phyloP scores from a whole-genome alignment of 2,113 vertebrate genomes.

The Sprattus sprattus region DNA sequence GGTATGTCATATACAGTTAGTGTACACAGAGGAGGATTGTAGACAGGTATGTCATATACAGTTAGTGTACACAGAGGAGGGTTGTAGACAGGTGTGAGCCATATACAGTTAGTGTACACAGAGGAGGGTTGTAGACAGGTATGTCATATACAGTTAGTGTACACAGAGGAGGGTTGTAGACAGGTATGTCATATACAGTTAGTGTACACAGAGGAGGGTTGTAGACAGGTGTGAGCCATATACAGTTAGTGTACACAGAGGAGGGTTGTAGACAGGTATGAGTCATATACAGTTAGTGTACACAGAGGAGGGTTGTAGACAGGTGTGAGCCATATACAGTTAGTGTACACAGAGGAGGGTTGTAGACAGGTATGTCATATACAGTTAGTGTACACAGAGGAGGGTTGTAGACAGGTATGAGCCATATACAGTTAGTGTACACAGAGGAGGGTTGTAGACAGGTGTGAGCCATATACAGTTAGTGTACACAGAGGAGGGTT shows the following conservation, averaged over 20 bases:
- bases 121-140: slow-evolving; percentile 56
- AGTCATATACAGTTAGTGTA: no score
- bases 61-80: slow-evolving; percentile 53
- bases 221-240: slow-evolving; percentile 58
- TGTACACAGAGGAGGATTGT: slow-evolving; percentile 55
- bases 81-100: slow-evolving; percentile 58
- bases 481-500: slow-evolving; percentile 54
- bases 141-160: no score
- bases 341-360: slow-evolving; percentile 55
- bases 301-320: slow-evolving; percentile 53
- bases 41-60: slow-evolving; percentile 57
- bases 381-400: no score
- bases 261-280: slow-evolving; percentile 55
- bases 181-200: no score
- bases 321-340: no score
- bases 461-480: no score
- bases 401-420: slow-evolving; percentile 56
- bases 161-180: slow-evolving; percentile 55
- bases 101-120: no score
- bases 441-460: slow-evolving; percentile 54
- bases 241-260: no score
- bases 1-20: no score
- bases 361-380: slow-evolving; percentile 57
- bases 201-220: slow-evolving; percentile 54
- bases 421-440: no score